Base-by-base conservation (phyloP, 2,888 invertebrate genomes). In the Drosophila helvetica region DNA sequence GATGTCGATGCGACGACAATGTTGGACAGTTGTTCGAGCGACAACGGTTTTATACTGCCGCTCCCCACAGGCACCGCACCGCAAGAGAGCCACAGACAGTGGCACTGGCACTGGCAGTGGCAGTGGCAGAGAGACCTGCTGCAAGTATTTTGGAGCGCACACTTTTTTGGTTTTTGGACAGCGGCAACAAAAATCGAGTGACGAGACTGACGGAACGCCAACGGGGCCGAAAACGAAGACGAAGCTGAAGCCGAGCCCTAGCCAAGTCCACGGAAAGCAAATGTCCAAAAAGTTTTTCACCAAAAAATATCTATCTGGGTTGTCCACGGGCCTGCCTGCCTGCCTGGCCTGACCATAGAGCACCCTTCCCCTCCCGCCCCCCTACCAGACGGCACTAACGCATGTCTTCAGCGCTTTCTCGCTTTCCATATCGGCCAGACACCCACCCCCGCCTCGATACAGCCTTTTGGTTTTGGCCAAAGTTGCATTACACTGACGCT, bases 31-130 rank as follows among this genome's bases (percentile, higher is more conserved):
- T 90, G 90, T 83, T 78, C 86, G 89, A 86, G 86, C 87, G 86
- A 86, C 82, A 75, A 90, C 86, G 91, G 90, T 91, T 92, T 92
- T 92, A 92, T 92, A 92, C 91, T 90, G 91, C 91, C 92, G 92
- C 92, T 92, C 92, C 92, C 91, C 89, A 15, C 15, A n/a, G 33
- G 12, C 33, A 33, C 12, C 33, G 90, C 38, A 38, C 15, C 75
- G 76, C 73, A 45, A 38, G 56, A 65, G 64, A 74, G 58, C 58
- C 66, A 18, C 56, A 63, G 65, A n/a, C 43, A 45, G 48, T 33
- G 33, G 33, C 5, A 33, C 12, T 12, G 33, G 12, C 33, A 12
- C 10, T 30, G 27, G 2, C 27, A 33, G 33, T 10, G 33, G 10
- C 64, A 59, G 33, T 22, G 22, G 22, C 22, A 22, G 22, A 22